Base-by-base conservation (phyloP, 2,888 invertebrate genomes). In the Drosophila pegasa region DNA sequence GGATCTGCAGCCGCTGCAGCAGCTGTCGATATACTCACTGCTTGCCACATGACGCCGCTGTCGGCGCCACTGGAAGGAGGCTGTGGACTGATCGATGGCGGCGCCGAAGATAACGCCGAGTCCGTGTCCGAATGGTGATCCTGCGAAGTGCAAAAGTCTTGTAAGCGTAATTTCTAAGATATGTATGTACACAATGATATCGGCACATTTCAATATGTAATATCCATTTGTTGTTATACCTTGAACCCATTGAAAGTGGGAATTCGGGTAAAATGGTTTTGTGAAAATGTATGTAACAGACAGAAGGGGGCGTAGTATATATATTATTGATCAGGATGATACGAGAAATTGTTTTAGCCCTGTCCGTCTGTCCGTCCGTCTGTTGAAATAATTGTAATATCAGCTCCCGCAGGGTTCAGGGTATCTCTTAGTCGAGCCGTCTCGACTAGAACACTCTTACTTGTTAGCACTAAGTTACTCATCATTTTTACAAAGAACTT, bases 51-150 rank as follows among this genome's bases (percentile, higher is more conserved):
- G 82, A 92, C 92, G 40, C 91, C 87, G 62, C 91, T 88, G 52
- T 91, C 90, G 66, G 91, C 82, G 48, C 91, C 92, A 62, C 89
- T 90, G 20, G 90, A 87, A 12, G 92, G 92, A 84, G 95, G 95
- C 89, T 95, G 95, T 59, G 95, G 95, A 79, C 95, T 95, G 82
- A 95, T 93, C 54, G 95, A 95, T 71, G 95, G 94, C 63, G 95
- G 95, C 72, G 94, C 95, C 74, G 95, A 95, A 71, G 95, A 95
- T 75, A 95, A 93, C 65, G 95, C 95, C 51, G 95, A 95, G 88
- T 95, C 95, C 75, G 94, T 94, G 92, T 95, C 95, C 76, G 94
- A 94, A 86, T 88, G 88, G 76, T 83, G 82, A 47, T 91, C 89
- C 86, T 91, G 73, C 37, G 33, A 41, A n/a, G n/a, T 27, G 0